Conservation (phyloP, 1,140 invertebrate species). For the Lasioglossum albipes region DNA sequence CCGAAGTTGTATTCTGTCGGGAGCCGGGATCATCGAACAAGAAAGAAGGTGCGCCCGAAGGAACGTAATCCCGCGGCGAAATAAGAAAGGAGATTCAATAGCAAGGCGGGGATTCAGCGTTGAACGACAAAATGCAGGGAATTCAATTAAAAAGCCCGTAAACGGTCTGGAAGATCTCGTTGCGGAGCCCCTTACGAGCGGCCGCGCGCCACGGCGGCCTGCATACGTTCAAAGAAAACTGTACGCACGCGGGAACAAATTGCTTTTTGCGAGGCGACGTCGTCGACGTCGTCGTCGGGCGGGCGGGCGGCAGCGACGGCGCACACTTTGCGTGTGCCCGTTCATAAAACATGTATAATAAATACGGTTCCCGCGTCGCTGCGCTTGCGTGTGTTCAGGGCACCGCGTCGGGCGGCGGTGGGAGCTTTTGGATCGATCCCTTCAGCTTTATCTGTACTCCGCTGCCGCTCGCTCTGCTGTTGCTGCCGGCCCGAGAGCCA, state of each 20-base stretch:
- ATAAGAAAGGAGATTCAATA: background rate
- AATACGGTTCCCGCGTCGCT: no score
- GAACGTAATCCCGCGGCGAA: background rate
- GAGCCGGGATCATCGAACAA: no score
- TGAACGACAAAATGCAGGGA: background rate
- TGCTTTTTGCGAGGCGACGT: conserved; percentile 12
- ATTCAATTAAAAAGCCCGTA: conserved; percentile 17
- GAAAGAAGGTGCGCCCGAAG: no score
- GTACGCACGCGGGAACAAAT: conserved; percentile 34
- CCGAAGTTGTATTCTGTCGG: no score
- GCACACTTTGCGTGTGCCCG: conserved; percentile 8
- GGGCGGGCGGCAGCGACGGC: background rate
- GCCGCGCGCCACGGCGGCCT: background rate
- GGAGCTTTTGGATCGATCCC: conserved; percentile 70
- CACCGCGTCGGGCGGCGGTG: background rate
- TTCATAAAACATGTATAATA: no score
- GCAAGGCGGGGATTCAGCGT: background rate
- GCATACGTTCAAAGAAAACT: conserved; percentile 4
- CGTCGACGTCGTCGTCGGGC: no score
- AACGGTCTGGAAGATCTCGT: background rate
- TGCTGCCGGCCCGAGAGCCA: conserved; percentile 35
- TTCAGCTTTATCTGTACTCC: conserved; percentile 65
- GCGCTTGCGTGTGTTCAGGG: no score
- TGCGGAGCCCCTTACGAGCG: background rate
- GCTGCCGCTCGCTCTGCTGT: no score